These are phyloP conservation scores for Artemisiospiza belli DNA, from an alignment of 2,113 vertebrate genomes.

Conservation along the genomic window DNA sequence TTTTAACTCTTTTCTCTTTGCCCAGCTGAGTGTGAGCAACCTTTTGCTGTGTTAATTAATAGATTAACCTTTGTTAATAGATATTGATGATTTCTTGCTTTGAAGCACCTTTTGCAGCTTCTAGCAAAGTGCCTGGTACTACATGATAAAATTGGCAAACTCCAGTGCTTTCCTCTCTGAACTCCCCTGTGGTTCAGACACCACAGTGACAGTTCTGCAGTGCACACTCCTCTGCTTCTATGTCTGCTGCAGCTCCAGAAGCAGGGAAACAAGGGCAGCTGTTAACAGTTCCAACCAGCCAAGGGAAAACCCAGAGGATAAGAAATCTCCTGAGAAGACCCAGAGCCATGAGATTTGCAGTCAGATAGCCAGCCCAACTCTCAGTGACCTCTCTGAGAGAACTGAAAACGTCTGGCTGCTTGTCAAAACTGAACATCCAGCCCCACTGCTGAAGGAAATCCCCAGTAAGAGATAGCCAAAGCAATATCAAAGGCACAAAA, in stretches of 20 bases:
- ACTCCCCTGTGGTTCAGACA: background rate
- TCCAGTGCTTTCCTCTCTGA: background rate
- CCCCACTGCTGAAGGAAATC: conserved; percentile 7
- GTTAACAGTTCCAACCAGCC: conserved; percentile 20
- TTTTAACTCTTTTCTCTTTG: background rate
- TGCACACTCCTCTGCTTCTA: background rate
- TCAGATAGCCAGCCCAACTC: conserved; percentile 45
- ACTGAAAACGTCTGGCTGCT: conserved; percentile 30
- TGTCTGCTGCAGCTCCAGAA: background rate
- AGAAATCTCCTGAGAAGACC: conserved; percentile 50
- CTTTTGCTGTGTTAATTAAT: background rate
- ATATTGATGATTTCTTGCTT: background rate
- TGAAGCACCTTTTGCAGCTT: background rate
- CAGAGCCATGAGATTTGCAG: conserved; percentile 39
- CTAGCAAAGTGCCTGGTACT: background rate
- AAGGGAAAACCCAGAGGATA: conserved; percentile 20
- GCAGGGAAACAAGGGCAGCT: conserved; percentile 27
- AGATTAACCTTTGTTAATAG: background rate
- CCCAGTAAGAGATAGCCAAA: conserved; percentile 50
- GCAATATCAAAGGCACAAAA: conserved; percentile 59
- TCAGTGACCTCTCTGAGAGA: conserved; percentile 33
- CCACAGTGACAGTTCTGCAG: background rate
- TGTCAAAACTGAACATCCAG: conserved; percentile 60
- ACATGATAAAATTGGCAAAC: background rate
- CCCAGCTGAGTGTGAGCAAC: background rate